Conservation (phyloP, 2,113 vertebrate genomes). For the Chrysemys picta region DNA sequence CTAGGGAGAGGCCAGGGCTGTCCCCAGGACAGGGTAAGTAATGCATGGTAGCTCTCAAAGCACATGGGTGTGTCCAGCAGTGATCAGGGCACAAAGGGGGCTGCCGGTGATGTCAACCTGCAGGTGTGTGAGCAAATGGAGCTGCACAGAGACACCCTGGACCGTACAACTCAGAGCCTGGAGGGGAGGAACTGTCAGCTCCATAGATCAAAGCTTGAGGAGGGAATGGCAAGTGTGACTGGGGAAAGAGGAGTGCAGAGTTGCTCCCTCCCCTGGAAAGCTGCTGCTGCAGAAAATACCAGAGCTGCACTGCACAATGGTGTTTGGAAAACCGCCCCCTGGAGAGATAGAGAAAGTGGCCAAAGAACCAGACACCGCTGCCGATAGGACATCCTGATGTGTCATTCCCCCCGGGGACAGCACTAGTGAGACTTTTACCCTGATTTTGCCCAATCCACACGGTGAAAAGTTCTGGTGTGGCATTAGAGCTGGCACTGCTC, state of each 20-base stretch:
- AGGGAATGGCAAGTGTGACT: neutral
- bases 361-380: conserved; percentile 7
- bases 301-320: neutral
- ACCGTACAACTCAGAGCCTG: neutral
- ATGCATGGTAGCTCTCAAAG: no score
- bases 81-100: neutral
- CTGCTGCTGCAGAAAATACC: neutral
- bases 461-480: no score
- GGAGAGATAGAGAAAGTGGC: neutral
- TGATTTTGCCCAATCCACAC: neutral
- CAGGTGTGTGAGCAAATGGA: neutral
- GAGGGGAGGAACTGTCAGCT: neutral
- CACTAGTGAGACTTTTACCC: neutral
- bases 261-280: neutral
- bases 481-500: neutral
- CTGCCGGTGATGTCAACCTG: neutral
- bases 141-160: neutral
- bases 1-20: no score
- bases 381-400: neutral
- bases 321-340: neutral
- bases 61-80: accelerated
- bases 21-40: no score
- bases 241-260: neutral
- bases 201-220: no score
- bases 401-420: neutral